Conservation (phyloP, 2,113 vertebrate species). For the Candoia aspera region DNA sequence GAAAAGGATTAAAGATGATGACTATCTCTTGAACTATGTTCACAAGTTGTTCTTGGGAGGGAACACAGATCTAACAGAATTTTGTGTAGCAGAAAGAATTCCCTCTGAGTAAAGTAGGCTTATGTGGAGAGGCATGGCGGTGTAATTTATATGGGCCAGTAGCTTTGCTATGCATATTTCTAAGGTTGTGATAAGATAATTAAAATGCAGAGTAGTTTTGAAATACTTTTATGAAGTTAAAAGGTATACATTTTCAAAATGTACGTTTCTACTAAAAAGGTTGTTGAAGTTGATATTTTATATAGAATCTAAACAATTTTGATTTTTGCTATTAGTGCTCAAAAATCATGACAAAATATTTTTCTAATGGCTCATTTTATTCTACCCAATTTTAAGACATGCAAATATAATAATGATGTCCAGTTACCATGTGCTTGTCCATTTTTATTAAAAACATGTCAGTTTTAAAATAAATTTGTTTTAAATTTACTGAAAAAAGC, state of each 20-base stretch:
- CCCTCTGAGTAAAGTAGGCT: neutral
- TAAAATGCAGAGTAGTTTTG: neutral
- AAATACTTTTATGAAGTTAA: neutral
- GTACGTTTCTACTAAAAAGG: neutral
- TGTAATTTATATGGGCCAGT: neutral
- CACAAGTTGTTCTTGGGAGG: neutral
- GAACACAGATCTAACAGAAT: neutral
- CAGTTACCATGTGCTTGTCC: neutral
- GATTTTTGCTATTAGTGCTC: neutral
- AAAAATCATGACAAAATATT: constrained; percentile 4
- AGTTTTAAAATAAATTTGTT: neutral
- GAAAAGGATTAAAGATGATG: neutral
- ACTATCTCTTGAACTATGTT: neutral
- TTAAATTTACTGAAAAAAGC: neutral
- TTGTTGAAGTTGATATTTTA: constrained; percentile 23
- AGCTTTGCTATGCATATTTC: neutral
- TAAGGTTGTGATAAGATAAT: neutral
- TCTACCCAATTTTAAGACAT: constrained; percentile 17
- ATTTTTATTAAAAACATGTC: neutral
- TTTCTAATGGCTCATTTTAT: neutral
- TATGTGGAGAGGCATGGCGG: no score
- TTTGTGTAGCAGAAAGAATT: neutral
- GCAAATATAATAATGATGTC: constrained; percentile 23
- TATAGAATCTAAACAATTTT: neutral
- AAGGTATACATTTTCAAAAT: neutral